Percentiles rank a stretch among this genome's conserved stretches.
Evolutionary conservation across 2,113 vertebrate genomes (phyloP).

Genomic region (Urocolius indicus): DNA sequence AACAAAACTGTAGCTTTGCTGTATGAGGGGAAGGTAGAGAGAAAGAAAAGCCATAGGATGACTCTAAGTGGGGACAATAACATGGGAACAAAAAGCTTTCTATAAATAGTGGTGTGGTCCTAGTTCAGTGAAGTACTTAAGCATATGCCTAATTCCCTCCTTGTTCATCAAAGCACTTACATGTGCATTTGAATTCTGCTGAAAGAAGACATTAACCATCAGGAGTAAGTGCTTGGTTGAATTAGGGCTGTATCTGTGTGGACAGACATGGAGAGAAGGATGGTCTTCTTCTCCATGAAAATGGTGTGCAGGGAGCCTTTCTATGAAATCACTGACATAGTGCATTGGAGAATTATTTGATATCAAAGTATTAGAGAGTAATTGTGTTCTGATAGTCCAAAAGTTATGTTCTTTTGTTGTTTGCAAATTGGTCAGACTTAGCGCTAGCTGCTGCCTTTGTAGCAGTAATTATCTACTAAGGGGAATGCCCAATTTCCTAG

Average conservation of each 20-base stretch:
- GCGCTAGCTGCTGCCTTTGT: neutral
- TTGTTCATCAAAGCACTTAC: conserved; percentile 41
- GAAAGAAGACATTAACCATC: neutral
- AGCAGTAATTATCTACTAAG: neutral
- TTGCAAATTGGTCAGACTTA: neutral
- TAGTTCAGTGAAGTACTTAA: conserved; percentile 50
- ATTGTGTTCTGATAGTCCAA: neutral
- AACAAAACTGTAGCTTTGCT: neutral
- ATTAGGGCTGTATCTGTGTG: neutral
- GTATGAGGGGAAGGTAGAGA: neutral
- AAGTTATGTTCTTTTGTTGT: neutral
- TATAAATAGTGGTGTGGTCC: conserved; percentile 44
- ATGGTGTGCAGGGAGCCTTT: neutral
- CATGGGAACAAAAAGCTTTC: conserved; percentile 32
- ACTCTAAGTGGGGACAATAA: conserved; percentile 39
- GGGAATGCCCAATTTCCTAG: neutral
- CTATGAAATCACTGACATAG: neutral
- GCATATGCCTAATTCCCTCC: conserved; percentile 52
- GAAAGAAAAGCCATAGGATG: conserved; percentile 53
- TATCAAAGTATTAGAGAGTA: neutral
- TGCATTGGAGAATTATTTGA: neutral
- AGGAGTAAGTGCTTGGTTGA: neutral
- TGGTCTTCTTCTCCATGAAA: neutral
- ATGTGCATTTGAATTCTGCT: conserved; percentile 11
- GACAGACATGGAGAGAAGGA: neutral